phyloP scores from a whole-genome alignment of 2,113 vertebrate species.

The Romanogobio albipinnatus region DNA sequence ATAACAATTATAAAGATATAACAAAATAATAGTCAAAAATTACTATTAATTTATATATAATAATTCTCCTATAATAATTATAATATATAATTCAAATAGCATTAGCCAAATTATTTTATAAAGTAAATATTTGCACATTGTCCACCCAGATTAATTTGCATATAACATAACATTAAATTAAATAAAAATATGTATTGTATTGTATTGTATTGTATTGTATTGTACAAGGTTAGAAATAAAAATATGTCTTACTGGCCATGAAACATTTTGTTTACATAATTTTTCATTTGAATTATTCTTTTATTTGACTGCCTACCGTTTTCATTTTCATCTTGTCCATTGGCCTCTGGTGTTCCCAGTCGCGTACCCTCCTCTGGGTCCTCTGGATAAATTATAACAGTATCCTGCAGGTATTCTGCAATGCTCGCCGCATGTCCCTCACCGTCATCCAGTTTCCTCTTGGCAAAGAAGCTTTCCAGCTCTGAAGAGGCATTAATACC shows the following conservation, averaged over 20 bases:
- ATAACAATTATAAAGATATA: not conserved
- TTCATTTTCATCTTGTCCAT: conserved; percentile 91
- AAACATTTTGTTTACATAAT: not conserved
- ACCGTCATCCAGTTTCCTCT: conserved; percentile 87
- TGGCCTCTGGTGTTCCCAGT: conserved; percentile 89
- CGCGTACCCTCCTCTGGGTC: conserved; percentile 92
- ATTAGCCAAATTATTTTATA: not conserved
- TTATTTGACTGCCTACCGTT: conserved; percentile 80
- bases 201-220: not conserved
- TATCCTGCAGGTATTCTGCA: conserved; percentile 93
- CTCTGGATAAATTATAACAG: conserved; percentile 97
- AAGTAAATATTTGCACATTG: not conserved
- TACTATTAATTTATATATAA: too few species aligned
- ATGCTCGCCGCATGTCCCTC: conserved; percentile 88
- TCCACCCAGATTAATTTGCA: not conserved
- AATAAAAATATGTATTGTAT: too few species aligned
- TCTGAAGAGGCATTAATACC: conserved; percentile 85
- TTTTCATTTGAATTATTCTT: not conserved
- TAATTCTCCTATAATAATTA: too few species aligned
- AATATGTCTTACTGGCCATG: not conserved
- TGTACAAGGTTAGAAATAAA: not conserved
- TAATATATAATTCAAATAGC: not conserved
- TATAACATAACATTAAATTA: not conserved
- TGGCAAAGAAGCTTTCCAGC: conserved; percentile 89
- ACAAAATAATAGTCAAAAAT: too few species aligned